phyloP scores from a whole-genome alignment of 2,888 invertebrate genomes.

The Icerya purchasi region DNA sequence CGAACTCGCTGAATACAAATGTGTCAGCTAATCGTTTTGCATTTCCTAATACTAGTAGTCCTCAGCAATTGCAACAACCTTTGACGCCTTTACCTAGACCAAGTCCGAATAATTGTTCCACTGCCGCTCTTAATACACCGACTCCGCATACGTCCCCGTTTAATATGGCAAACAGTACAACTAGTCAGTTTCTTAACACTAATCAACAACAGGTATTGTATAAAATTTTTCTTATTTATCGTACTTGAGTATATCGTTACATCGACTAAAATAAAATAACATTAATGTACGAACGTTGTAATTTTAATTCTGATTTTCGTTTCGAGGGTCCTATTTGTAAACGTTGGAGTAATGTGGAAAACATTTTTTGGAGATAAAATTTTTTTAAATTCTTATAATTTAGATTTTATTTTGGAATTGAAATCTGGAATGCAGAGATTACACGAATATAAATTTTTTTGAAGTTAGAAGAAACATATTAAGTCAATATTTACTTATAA shows the following conservation, averaged over 20 bases:
- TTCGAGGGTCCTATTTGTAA: not conserved
- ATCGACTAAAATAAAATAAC: too few relatives aligned
- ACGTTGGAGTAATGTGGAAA: too few relatives aligned
- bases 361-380: too few relatives aligned
- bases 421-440: too few relatives aligned
- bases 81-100: conserved; percentile 16
- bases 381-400: too few relatives aligned
- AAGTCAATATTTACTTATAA: too few relatives aligned
- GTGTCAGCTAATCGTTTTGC: conserved; percentile 13
- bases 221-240: not conserved
- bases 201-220: conserved; percentile 17
- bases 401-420: too few relatives aligned
- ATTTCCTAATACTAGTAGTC: conserved; percentile 11
- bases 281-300: too few relatives aligned
- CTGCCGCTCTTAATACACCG: conserved; percentile 8
- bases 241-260: not conserved
- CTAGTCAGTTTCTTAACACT: conserved; percentile 14
- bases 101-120: conserved; percentile 14
- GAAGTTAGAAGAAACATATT: too few relatives aligned
- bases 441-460: too few relatives aligned
- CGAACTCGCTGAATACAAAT: conserved; percentile 15
- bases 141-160: conserved; percentile 9
- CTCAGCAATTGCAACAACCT: conserved; percentile 19
- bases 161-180: conserved; percentile 7
- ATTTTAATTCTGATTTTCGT: not conserved